Conservation (phyloP, 1,140 invertebrate genomes). For the Drosophila jambulina region DNA sequence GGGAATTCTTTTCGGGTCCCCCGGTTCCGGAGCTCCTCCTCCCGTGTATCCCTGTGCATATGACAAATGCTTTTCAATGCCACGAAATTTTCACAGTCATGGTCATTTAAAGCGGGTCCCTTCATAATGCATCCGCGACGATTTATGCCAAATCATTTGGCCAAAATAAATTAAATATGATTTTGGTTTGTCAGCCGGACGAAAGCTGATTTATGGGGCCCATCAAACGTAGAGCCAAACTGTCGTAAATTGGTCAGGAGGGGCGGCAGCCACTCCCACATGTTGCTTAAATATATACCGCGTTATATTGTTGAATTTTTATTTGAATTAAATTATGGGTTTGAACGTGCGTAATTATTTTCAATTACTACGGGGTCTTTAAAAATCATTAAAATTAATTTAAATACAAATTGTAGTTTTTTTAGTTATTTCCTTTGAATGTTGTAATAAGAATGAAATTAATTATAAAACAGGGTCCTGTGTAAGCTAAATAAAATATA, state of each 20-base stretch:
- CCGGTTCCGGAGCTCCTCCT: slow-evolving; percentile 5
- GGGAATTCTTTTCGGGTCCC: slow-evolving; percentile 40
- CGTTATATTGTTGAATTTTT: neutral
- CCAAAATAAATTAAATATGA: slow-evolving; percentile 65
- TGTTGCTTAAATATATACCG: slow-evolving; percentile 27
- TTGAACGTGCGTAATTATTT: neutral
- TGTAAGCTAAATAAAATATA: neutral
- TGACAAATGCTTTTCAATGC: slow-evolving; percentile 74
- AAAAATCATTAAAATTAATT: neutral
- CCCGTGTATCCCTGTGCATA: slow-evolving; percentile 10
- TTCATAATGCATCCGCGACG: slow-evolving; percentile 42
- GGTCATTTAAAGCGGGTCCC: slow-evolving; percentile 71
- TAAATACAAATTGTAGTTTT: neutral
- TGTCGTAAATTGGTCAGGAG: slow-evolving; percentile 38
- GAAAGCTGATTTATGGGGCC: slow-evolving; percentile 60
- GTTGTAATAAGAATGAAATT: neutral
- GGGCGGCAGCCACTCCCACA: slow-evolving; percentile 25
- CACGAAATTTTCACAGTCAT: slow-evolving; percentile 66
- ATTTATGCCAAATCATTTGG: slow-evolving; percentile 65
- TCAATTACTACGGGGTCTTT: neutral
- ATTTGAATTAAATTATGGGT: neutral
- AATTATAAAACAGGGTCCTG: neutral
- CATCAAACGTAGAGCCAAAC: slow-evolving; percentile 27
- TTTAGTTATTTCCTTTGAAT: neutral
- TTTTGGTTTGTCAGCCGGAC: slow-evolving; percentile 61